Conservation (phyloP, 2,113 vertebrate genomes). For the Trichechus manatus region DNA sequence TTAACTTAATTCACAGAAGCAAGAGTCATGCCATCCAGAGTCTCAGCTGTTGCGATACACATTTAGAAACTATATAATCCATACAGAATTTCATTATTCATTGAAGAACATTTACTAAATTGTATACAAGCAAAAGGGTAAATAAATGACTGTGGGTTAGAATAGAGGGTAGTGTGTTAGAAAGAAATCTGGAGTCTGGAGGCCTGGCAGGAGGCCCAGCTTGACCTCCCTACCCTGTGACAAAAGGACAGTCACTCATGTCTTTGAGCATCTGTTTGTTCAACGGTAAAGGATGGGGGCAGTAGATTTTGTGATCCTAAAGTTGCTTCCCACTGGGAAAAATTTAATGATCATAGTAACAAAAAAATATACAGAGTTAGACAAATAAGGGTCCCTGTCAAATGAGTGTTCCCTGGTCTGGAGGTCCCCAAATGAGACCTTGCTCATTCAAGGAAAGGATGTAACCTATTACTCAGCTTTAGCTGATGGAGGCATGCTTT, state of each 20-base stretch:
- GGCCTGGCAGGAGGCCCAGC: neutral
- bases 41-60: neutral
- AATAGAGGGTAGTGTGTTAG: neutral
- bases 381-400: neutral
- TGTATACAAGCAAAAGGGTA: neutral
- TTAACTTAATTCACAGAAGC: neutral
- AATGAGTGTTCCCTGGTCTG: neutral
- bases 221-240: neutral
- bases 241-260: neutral
- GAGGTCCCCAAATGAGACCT: neutral
- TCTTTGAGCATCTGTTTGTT: neutral
- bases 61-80: neutral
- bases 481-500: neutral
- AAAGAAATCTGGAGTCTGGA: neutral
- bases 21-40: neutral
- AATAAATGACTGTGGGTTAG: neutral
- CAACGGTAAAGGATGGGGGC: no score
- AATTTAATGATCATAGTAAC: neutral
- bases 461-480: neutral
- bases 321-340: neutral
- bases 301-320: neutral
- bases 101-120: neutral
- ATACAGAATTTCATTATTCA: neutral
- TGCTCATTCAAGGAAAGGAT: constrained; percentile 24
- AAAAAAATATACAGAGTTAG: neutral